Percentiles rank a stretch among this genome's conserved stretches.
Conservation (phyloP, 2,888 invertebrate species). For the Meta bourneti region DNA sequence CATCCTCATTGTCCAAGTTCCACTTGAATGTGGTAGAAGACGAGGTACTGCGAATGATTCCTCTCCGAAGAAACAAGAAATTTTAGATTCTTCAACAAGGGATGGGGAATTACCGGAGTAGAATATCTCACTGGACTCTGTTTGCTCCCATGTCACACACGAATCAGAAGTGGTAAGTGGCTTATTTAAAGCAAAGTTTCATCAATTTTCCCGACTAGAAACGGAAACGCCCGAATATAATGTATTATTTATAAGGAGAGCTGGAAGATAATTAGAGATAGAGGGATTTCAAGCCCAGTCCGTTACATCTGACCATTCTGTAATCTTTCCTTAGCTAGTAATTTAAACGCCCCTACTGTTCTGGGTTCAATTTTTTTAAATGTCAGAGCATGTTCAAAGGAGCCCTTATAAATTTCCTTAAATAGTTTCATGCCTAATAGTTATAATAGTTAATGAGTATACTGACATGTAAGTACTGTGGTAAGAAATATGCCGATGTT, state of each 20-base stretch:
- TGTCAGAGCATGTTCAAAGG: not conserved
- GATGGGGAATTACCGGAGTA: not conserved
- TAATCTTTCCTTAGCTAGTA: not conserved
- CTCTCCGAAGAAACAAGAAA: not conserved
- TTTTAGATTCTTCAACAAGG: not conserved
- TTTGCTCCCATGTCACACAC: not conserved
- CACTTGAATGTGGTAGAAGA: too few relatives aligned
- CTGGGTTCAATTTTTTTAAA: not conserved
- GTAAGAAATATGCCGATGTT: too few relatives aligned
- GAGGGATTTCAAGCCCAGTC: not conserved
- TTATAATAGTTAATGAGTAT: too few relatives aligned
- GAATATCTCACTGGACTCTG: not conserved
- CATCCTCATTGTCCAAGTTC: too few relatives aligned
- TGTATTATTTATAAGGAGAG: not conserved
- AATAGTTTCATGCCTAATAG: not conserved
- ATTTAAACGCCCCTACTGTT: not conserved
- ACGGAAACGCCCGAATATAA: not conserved
- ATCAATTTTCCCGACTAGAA: not conserved
- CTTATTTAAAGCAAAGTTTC: not conserved
- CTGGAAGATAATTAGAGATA: not conserved
- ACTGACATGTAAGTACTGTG: too few relatives aligned
- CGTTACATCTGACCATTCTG: not conserved
- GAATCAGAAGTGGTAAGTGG: not conserved
- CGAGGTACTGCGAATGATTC: too few relatives aligned
- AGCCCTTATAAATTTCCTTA: not conserved